A percentile compares a stretch with the other conserved stretches of the same genome.
phyloP scores from a whole-genome alignment of 2,888 invertebrate genomes.

The Artemia sinica region DNA sequence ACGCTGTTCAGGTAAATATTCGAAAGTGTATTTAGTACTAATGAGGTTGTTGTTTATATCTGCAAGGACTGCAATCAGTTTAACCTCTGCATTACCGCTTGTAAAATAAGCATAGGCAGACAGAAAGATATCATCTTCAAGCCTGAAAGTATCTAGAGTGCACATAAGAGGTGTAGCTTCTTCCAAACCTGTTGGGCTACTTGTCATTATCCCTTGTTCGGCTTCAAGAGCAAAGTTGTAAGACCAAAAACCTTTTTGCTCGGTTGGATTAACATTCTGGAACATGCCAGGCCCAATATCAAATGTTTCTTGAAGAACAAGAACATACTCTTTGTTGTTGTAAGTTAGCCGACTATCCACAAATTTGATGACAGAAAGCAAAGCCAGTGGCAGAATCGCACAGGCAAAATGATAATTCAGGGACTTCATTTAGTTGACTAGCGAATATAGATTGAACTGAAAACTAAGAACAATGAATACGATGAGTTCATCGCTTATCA shows the following conservation, averaged over 20 bases:
- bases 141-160: not conserved
- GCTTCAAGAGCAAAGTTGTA: not conserved
- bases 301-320: not conserved
- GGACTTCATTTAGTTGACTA: no score
- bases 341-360: no score
- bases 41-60: not conserved
- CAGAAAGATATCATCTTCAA: not conserved
- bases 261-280: not conserved
- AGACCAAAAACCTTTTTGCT: not conserved
- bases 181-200: not conserved
- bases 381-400: no score
- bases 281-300: not conserved
- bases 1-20: not conserved
- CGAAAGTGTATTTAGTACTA: not conserved
- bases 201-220: not conserved
- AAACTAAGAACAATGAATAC: no score
- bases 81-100: not conserved
- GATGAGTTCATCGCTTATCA: no score
- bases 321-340: not conserved
- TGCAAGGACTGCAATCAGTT: not conserved
- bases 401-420: no score
- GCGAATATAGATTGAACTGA: no score
- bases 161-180: not conserved
- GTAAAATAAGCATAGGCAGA: not conserved
- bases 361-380: no score